These are phyloP conservation scores for Acanthosoma haemorrhoidale DNA, from an alignment of 2,888 invertebrate genomes.

Conservation along the genomic window DNA sequence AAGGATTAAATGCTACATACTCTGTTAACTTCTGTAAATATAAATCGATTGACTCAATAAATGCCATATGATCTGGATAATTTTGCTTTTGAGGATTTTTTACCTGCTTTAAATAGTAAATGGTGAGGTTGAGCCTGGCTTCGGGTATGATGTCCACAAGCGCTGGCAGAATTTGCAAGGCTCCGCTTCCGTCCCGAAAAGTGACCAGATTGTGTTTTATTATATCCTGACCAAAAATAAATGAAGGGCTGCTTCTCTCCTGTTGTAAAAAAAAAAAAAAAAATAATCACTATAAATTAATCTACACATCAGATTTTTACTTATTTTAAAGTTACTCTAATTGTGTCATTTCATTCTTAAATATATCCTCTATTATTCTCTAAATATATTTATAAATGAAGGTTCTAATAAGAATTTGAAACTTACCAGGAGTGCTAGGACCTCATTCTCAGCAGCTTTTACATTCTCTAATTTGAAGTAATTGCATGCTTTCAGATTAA, in stretches of 20 bases:
- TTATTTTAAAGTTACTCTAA: background rate
- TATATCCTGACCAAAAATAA: conserved; percentile 64
- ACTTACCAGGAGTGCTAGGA: conserved; percentile 62
- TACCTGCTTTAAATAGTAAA: conserved; percentile 79
- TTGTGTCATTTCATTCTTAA: background rate
- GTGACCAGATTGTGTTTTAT: conserved; percentile 93
- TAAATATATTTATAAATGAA: too few relatives aligned
- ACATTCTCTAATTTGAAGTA: conserved; percentile 86
- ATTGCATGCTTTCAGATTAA: conserved; percentile 85
- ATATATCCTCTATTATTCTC: background rate
- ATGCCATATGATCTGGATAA: too few relatives aligned
- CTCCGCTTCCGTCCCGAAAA: conserved; percentile 88
- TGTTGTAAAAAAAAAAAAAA: conserved; percentile 38
- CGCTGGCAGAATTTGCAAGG: conserved; percentile 84
- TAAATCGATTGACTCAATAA: too few relatives aligned
- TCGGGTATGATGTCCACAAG: conserved; percentile 94
- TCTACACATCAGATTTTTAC: background rate
- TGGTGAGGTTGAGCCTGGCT: conserved; percentile 91
- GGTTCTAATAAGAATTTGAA: too few relatives aligned
- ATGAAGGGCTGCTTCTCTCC: conserved; percentile 61
- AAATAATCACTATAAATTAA: background rate
- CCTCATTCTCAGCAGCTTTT: conserved; percentile 86
- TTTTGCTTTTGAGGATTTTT: too few relatives aligned
- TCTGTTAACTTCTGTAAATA: too few relatives aligned
- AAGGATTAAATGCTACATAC: too few relatives aligned